Percentiles rank a stretch among this genome's conserved stretches.
Conservation (phyloP, 2,113 vertebrate species). For the Epinephelus fuscoguttatus region DNA sequence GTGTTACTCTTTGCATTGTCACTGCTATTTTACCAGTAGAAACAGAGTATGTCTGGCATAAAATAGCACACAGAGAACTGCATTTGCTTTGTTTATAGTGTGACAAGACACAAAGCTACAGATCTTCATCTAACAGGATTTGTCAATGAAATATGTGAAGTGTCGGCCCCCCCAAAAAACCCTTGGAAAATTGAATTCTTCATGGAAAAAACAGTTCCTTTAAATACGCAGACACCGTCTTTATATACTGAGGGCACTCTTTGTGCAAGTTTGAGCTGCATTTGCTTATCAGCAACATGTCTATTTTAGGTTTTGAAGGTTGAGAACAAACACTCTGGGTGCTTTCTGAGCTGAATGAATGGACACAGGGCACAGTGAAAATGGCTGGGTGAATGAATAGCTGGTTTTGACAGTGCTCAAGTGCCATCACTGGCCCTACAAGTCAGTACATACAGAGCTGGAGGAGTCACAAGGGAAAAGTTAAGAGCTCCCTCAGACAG, state of each 20-base stretch:
- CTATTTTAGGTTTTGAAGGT: constrained; percentile 1
- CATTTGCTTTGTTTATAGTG: no score
- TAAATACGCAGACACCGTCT: not conserved
- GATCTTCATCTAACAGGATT: no score
- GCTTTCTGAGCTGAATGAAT: not conserved
- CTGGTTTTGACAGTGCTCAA: not conserved
- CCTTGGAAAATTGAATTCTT: not conserved
- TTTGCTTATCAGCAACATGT: not conserved
- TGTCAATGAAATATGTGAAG: not conserved
- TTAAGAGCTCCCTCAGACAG: constrained; percentile 4
- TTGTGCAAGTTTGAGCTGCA: not conserved
- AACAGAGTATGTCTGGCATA: no score
- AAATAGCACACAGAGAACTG: no score
- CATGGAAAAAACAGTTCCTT: not conserved
- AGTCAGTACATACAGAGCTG: not conserved
- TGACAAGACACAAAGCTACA: no score
- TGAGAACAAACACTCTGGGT: not conserved
- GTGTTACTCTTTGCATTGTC: no score
- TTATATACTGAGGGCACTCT: not conserved
- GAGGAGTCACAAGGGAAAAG: constrained; percentile 15
- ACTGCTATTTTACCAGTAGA: no score
- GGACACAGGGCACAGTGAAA: not conserved
- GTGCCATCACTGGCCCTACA: not conserved
- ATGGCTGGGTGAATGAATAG: not conserved
- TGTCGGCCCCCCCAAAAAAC: no score